A percentile compares a stretch with the other conserved stretches of the same genome.
Conservation (phyloP, 2,113 vertebrate species). For the Ciconia boyciana region DNA sequence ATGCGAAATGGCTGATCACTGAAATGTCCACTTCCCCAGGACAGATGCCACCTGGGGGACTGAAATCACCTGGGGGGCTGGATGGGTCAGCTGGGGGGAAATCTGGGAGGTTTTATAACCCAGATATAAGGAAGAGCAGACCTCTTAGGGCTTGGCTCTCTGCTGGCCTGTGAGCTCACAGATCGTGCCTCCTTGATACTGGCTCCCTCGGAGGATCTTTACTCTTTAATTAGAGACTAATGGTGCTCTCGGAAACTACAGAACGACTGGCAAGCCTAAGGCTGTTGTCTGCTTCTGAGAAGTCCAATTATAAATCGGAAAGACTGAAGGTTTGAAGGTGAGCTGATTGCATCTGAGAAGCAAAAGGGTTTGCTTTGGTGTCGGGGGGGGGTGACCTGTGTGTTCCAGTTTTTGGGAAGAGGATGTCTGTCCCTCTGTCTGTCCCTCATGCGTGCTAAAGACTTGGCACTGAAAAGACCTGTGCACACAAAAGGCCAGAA, state of each 20-base stretch:
- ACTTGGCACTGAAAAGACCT: not conserved
- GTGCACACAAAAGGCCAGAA: not conserved
- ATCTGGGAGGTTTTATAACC: not conserved
- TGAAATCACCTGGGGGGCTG: not conserved
- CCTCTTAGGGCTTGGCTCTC: not conserved
- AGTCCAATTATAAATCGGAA: not conserved
- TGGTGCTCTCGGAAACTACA: not conserved
- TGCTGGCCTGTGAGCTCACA: not conserved
- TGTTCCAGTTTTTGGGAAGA: not conserved
- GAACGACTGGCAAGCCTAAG: not conserved
- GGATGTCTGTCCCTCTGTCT: not conserved
- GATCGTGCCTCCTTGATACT: not conserved
- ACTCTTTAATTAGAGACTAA: not conserved
- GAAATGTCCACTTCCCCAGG: not conserved
- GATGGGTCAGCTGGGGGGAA: not conserved
- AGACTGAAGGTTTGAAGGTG: not conserved
- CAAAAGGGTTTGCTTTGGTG: not conserved
- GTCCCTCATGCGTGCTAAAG: too few species aligned
- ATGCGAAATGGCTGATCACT: not conserved
- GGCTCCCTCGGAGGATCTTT: not conserved
- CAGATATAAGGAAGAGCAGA: not conserved
- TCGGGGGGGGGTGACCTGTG: fast-evolving
- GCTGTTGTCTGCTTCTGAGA: not conserved
- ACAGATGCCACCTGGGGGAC: not conserved
- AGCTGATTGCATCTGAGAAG: not conserved